These are phyloP conservation scores for Stichodactyla mertensii DNA, from an alignment of 64 coral and sea anemone genomes.

Conservation along the genomic window DNA sequence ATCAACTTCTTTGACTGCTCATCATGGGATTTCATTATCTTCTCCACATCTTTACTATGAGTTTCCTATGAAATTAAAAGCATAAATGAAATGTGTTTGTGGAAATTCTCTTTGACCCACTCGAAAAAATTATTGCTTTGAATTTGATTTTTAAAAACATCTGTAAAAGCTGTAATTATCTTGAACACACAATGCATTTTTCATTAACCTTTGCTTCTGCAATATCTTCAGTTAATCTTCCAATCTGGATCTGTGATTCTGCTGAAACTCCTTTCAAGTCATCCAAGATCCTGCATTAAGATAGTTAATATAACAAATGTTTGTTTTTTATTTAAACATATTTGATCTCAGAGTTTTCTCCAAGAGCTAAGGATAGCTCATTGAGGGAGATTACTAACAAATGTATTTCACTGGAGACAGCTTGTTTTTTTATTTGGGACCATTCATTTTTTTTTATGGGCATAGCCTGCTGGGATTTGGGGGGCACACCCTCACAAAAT, in stretches of 20 bases:
- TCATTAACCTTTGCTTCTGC: conserved; percentile 55
- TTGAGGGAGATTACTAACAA: no score
- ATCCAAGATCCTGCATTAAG: conserved; percentile 36
- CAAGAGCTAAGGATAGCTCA: no score
- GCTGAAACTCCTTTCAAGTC: conserved; percentile 46
- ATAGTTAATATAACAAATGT: background rate
- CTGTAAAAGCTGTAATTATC: background rate
- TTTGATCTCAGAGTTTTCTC: no score
- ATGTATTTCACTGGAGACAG: no score
- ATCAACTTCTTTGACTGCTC: conserved; percentile 29
- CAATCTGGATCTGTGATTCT: conserved; percentile 56
- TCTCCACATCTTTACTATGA: conserved; percentile 36
- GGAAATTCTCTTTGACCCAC: no score
- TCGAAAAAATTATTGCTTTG: no score
- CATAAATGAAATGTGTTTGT: background rate
- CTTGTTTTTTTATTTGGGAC: no score
- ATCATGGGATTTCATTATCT: conserved; percentile 24
- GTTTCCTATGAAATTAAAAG: background rate
- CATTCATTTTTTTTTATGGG: no score
- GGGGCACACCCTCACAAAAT: no score
- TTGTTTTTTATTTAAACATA: no score
- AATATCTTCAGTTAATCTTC: conserved; percentile 46
- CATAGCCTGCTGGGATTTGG: no score
- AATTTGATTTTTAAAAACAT: no score
- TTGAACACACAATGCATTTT: background rate